Evolutionary conservation across 1,140 invertebrate species (phyloP).

Genomic region (Acromyrmex heyeri): DNA sequence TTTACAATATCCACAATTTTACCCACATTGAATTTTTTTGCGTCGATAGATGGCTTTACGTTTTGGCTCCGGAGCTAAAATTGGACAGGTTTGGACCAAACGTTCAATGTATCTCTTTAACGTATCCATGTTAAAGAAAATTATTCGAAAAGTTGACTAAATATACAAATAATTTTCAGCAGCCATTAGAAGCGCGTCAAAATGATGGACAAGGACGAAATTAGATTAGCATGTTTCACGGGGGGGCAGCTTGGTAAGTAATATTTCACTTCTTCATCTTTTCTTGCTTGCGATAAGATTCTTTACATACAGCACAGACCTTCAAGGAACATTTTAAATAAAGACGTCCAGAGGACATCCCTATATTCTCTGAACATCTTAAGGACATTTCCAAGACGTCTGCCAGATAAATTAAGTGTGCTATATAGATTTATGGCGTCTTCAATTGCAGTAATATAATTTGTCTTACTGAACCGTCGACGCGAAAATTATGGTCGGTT

Average conservation of each 20-base stretch:
- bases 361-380: too few species aligned
- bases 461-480: conserved; percentile 1
- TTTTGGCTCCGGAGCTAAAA: too few species aligned
- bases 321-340: too few species aligned
- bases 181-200: neutral
- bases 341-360: too few species aligned
- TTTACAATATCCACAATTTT: too few species aligned
- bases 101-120: neutral
- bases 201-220: neutral
- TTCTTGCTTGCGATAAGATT: neutral
- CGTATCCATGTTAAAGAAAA: neutral
- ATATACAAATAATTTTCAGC: neutral
- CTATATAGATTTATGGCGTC: neutral
- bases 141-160: neutral
- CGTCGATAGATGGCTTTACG: too few species aligned
- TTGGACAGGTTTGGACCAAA: too few species aligned
- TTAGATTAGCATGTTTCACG: neutral
- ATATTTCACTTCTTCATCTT: neutral
- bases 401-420: too few species aligned
- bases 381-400: too few species aligned
- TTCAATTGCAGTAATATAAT: neutral
- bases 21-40: too few species aligned
- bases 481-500: neutral
- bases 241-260: neutral
- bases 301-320: neutral